Conservation (phyloP, 2,797 vertebrate species). For the Channa striata region DNA sequence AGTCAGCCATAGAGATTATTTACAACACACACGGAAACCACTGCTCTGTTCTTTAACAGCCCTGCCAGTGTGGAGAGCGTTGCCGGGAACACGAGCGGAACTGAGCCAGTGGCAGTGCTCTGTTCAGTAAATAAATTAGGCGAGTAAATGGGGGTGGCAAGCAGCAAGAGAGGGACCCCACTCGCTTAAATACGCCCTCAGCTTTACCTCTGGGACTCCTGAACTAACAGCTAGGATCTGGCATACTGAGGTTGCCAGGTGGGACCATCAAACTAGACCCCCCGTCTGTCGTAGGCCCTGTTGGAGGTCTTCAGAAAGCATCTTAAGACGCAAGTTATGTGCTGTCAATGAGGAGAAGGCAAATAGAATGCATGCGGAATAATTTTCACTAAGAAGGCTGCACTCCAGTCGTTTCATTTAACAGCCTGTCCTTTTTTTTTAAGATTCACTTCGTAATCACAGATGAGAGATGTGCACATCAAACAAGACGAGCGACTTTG, state of each 20-base stretch:
- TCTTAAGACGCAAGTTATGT: conserved; percentile 54
- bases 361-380: conserved; percentile 71
- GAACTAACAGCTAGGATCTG: conserved; percentile 57
- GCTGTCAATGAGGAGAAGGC: conserved; percentile 63
- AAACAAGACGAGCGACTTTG: conserved; percentile 82
- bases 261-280: conserved; percentile 41
- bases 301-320: conserved; percentile 31
- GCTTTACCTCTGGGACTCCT: conserved; percentile 60
- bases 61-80: conserved; percentile 44
- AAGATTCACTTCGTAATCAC: conserved; percentile 82
- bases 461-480: conserved; percentile 84
- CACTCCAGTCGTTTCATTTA: conserved; percentile 80
- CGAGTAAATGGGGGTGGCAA: conserved; percentile 73
- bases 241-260: conserved; percentile 53
- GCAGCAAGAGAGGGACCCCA: conserved; percentile 66
- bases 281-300: conserved; percentile 23
- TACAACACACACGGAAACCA: conserved; percentile 59
- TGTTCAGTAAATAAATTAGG: conserved; percentile 83
- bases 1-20: conserved; percentile 72
- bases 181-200: conserved; percentile 75
- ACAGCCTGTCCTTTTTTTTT: conserved; percentile 77
- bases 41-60: conserved; percentile 66
- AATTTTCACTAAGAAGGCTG: conserved; percentile 74
- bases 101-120: conserved; percentile 58
- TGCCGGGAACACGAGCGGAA: conserved; percentile 60